A percentile compares a stretch with the other conserved stretches of the same genome.
These are phyloP conservation scores for Cossypha dichroa DNA, from an alignment of 2,797 vertebrate genomes.

Conservation along the genomic window DNA sequence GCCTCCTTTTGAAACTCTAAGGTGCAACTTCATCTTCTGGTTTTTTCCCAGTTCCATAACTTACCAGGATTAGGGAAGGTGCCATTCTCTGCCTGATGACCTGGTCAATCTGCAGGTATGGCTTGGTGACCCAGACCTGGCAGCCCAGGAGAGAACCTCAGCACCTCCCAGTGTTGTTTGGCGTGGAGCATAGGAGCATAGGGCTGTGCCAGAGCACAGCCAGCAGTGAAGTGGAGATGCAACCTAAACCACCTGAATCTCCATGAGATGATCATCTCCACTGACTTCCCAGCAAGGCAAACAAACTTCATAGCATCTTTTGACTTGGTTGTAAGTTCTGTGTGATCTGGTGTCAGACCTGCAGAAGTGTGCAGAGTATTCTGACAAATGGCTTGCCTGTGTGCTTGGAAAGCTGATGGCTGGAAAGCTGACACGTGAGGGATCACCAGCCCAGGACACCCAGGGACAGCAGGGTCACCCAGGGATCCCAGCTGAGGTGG, in stretches of 20 bases:
- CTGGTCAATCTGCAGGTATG: not conserved
- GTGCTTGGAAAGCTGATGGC: not conserved
- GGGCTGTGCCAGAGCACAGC: not conserved
- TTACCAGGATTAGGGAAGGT: not conserved
- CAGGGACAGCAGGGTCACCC: too few species aligned
- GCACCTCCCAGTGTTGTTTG: not conserved
- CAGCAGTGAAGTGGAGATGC: not conserved
- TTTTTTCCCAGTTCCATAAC: not conserved
- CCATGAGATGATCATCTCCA: not conserved
- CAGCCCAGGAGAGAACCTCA: not conserved
- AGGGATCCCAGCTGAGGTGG: not conserved
- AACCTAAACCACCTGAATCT: not conserved
- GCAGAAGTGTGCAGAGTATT: not conserved
- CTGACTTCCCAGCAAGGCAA: not conserved
- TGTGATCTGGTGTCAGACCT: not conserved
- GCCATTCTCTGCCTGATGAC: not conserved
- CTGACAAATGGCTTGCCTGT: not conserved
- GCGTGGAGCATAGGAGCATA: fast-evolving
- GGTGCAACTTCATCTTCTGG: not conserved
- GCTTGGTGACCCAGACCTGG: not conserved
- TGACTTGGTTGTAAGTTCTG: not conserved
- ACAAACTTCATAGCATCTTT: fast-evolving
- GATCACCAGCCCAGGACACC: not conserved
- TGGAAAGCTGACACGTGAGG: not conserved
- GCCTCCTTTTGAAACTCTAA: not conserved